Evolutionary conservation across 2,797 vertebrate species (phyloP).

Genomic region (Tenualosa ilisha): DNA sequence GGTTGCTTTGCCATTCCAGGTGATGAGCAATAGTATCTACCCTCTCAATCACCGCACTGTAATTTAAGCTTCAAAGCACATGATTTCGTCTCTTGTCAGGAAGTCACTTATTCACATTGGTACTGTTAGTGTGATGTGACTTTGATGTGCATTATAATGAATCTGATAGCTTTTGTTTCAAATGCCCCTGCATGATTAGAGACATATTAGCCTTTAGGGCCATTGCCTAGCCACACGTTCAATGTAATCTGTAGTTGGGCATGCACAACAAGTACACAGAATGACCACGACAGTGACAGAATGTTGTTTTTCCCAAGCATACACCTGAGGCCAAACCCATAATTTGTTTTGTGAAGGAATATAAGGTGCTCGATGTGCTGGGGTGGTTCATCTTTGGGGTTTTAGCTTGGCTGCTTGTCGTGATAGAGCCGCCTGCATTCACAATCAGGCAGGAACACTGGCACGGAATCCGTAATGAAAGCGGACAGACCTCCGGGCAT

Average conservation of each 20-base stretch:
- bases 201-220: neutral
- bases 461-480: slow-evolving; percentile 61
- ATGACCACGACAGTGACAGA: slow-evolving; percentile 19
- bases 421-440: slow-evolving; percentile 48
- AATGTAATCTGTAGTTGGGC: neutral
- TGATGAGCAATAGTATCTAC: slow-evolving; percentile 50
- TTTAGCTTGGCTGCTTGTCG: slow-evolving; percentile 53
- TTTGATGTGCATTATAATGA: slow-evolving; percentile 46
- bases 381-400: slow-evolving; percentile 64
- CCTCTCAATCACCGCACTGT: slow-evolving; percentile 47
- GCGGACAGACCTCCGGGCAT: slow-evolving; percentile 53
- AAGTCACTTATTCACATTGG: slow-evolving; percentile 36
- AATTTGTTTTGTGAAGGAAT: slow-evolving; percentile 22
- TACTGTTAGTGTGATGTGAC: slow-evolving; percentile 16
- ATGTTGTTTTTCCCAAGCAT: slow-evolving; percentile 7
- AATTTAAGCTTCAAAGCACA: slow-evolving; percentile 42
- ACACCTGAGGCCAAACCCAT: slow-evolving; percentile 16
- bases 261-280: neutral
- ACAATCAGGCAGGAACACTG: slow-evolving; percentile 47
- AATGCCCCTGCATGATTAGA: neutral
- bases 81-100: slow-evolving; percentile 38
- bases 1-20: slow-evolving; percentile 51
- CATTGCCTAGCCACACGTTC: neutral
- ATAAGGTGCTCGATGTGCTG: slow-evolving; percentile 27
- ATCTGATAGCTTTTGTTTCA: slow-evolving; percentile 27